These are phyloP conservation scores for Reticulitermes speratus DNA, from an alignment of 1,140 invertebrate genomes.

Conservation along the genomic window DNA sequence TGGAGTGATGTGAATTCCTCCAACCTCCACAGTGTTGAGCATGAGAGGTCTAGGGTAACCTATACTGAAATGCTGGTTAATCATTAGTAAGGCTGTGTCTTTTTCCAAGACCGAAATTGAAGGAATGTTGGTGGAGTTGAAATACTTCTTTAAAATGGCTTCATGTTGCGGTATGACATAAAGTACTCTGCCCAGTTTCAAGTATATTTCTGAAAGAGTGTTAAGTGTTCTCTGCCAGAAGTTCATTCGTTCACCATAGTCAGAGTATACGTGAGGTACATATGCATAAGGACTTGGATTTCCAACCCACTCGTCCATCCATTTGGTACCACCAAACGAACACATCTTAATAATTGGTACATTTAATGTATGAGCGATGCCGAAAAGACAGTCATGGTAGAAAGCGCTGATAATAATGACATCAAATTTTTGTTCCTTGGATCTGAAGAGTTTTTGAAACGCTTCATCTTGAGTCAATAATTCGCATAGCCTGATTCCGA, in stretches of 20 bases:
- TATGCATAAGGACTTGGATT: conserved; percentile 37
- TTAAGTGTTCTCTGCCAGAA: not conserved
- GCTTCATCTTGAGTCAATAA: not conserved
- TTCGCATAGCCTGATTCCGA: not conserved
- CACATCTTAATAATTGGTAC: not conserved
- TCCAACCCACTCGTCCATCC: conserved; percentile 25
- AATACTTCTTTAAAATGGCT: no score
- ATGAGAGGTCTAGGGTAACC: conserved; percentile 43
- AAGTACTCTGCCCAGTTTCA: no score
- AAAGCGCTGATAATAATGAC: not conserved
- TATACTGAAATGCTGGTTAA: no score
- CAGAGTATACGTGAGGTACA: conserved; percentile 38
- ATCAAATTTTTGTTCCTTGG: not conserved
- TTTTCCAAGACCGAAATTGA: no score
- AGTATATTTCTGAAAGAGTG: not conserved
- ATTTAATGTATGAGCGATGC: not conserved
- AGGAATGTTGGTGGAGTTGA: no score
- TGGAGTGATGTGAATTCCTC: conserved; percentile 54
- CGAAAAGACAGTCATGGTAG: not conserved
- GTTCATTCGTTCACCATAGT: conserved; percentile 36
- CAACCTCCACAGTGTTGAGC: conserved; percentile 56
- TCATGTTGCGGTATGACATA: no score
- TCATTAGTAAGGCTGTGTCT: no score
- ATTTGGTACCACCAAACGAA: not conserved
- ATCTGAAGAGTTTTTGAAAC: not conserved